Base-by-base conservation (phyloP, 1,140 invertebrate species). In the Microplitis demolitor region DNA sequence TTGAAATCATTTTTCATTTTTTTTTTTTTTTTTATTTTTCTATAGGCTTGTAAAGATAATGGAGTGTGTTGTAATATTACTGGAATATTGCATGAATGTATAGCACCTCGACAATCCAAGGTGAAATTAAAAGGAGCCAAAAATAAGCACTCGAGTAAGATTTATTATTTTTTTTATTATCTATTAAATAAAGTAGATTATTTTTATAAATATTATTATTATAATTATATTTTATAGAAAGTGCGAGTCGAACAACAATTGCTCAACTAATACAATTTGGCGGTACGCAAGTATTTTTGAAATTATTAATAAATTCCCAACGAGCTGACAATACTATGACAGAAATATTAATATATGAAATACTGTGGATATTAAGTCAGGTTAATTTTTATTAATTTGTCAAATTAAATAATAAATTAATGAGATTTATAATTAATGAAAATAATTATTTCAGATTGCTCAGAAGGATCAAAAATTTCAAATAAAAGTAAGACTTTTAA, bases 401-500 rank as follows among this genome's bases (percentile, higher is more conserved):
- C n/a, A 4, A 64, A 66, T 63, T n/a, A 39, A 33, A 2, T 24
- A 4, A 14, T 31, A 39, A 51, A 54, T 24, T 24, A 58, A 24
- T 58, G 24, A 54, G 14, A 60, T 66, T 45, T 66, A 39, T 39
- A 54, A 53, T 68, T 39, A 50, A 11, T 9, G 14, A 67, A 67
- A 64, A 45, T n/a, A 64, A 62, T 64, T 75, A 74, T 88, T 88
- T 33, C 83, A 92, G 91, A 76, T 87, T 69, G 79, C 82, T 73
- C 84, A 82, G 62, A 85, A 82, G 71, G 85, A 92, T 89, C 81
- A 88, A 62, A 91, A 90, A 81, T 91, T 92, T 78, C 88, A 90
- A 53, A 83, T 87, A 13, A 91, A 91, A 83, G 85, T 91, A 11
- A 88, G 90, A 76, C 82, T 89, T 77, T 79, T 90, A 31, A 90